Evolutionary conservation across 2,113 vertebrate genomes (phyloP), one percentile per base, ranked within the genome.

Genomic region (Cairina moschata): DNA sequence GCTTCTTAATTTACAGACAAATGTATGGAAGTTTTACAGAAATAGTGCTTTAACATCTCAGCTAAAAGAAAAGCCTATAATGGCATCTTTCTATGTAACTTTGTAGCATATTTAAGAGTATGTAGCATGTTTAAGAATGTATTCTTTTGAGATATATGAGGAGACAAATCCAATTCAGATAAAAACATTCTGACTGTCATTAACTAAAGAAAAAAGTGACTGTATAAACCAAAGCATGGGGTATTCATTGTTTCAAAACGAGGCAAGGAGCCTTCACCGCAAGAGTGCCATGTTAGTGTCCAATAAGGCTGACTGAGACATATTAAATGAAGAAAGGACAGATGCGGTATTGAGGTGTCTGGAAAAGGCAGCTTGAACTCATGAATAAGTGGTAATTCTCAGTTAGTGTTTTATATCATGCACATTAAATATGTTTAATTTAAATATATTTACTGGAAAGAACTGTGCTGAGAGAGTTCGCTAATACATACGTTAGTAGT

Each of bases 301-400:
- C 83, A 32, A 2, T 77, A 74, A 66, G 50, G 83, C 94, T 96
- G 75, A 86, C 76, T 71, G 60, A 92, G 56, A 90, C 59, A 42
- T 75, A 4, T 40, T 40, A 76, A 91, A 68, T 55, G 48, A 60
- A 67, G 85, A 85, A 81, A 66, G 76, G 76, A 73, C 66, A 79
- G 74, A 73, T 69, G 77, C 66, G 87, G 75, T 77, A 59, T 90
- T 95, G 87, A 91, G 76, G 79, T 93, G 59, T 73, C 56, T 94
- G 42, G 52, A 77, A 21, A 75, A 68, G 18, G 80, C 88, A 88
- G 31, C 38, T 77, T 54, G 34, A 75, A 20, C 60, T 94, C 29
- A 4, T 87, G 77, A 90, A 83, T 90, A 48, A 40, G 63, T 72
- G 52, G 67, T 72, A 88, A 55, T 59, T 84, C 38, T 69, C 40